phyloP scores from a whole-genome alignment of 1,140 invertebrate species.

The Globodera rostochiensis region DNA sequence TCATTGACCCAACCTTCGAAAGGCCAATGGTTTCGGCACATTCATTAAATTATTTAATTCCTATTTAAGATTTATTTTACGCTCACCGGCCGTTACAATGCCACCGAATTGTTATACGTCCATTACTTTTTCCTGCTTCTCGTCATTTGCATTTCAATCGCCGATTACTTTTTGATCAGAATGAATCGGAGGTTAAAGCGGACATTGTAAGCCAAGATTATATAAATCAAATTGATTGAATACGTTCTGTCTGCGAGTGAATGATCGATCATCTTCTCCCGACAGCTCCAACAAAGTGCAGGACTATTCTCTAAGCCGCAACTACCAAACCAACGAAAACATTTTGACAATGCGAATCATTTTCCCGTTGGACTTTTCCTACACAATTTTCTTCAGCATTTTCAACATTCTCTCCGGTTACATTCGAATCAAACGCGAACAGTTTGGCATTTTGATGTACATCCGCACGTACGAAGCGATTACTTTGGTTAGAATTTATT shows the following conservation, averaged over 20 bases:
- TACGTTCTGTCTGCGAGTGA: no score
- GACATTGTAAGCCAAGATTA: conserved; percentile 11
- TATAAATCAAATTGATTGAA: no score
- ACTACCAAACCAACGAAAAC: conserved; percentile 24
- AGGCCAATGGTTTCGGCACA: not conserved
- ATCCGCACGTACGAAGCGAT: not conserved
- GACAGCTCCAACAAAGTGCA: conserved; percentile 16
- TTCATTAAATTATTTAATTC: not conserved
- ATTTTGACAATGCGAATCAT: conserved; percentile 24
- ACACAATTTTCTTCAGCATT: conserved; percentile 14
- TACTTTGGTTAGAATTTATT: not conserved
- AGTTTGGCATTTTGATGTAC: conserved; percentile 11
- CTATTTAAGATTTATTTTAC: conserved; percentile 20
- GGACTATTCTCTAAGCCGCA: conserved; percentile 13
- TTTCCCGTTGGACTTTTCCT: conserved; percentile 28
- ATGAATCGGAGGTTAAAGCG: conserved; percentile 18
- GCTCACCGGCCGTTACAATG: conserved; percentile 11
- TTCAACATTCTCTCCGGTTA: conserved; percentile 16
- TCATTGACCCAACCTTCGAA: conserved; percentile 7
- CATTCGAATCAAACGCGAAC: conserved; percentile 9
- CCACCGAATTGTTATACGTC: not conserved
- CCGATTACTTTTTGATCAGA: conserved; percentile 21
- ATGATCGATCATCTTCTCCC: not conserved
- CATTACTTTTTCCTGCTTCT: conserved; percentile 18
- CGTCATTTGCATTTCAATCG: conserved; percentile 22